Conservation (phyloP, 2,888 invertebrate species). For the Dicycla oo region DNA sequence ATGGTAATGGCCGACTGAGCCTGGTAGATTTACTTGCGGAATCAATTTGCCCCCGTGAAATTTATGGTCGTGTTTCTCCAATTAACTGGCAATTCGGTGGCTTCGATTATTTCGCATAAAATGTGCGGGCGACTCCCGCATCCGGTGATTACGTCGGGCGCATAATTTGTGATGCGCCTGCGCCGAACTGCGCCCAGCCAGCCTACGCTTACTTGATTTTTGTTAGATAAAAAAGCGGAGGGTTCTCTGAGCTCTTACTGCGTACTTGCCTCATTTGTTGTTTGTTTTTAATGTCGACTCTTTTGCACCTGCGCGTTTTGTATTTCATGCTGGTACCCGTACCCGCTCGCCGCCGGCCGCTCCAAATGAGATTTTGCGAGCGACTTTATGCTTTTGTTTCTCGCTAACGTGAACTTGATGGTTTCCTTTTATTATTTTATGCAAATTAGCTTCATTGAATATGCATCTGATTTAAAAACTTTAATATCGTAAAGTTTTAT, state of each 20-base stretch:
- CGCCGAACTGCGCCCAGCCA: conserved; percentile 76
- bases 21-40: conserved; percentile 78
- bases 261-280: conserved; percentile 79
- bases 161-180: conserved; percentile 89
- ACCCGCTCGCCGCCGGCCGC: conserved; percentile 65
- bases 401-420: conserved; percentile 65
- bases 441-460: conserved; percentile 68
- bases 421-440: conserved; percentile 71
- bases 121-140: conserved; percentile 90
- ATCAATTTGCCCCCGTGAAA: conserved; percentile 86
- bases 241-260: conserved; percentile 62
- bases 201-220: conserved; percentile 81
- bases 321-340: conserved; percentile 77
- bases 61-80: conserved; percentile 88
- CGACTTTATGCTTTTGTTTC: conserved; percentile 72
- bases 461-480: conserved; percentile 55
- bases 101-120: conserved; percentile 89
- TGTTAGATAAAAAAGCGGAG: conserved; percentile 86
- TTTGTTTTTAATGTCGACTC: conserved; percentile 83
- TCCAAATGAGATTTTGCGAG: conserved; percentile 79
- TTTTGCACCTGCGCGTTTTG: conserved; percentile 88
- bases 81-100: conserved; percentile 90
- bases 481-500: conserved; percentile 52
- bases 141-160: conserved; percentile 88
- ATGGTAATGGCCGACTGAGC: conserved; percentile 80